Evolutionary conservation across 2,113 vertebrate genomes (phyloP), one percentile per base, ranked within the genome.

Genomic region (Lucifuga dentata): DNA sequence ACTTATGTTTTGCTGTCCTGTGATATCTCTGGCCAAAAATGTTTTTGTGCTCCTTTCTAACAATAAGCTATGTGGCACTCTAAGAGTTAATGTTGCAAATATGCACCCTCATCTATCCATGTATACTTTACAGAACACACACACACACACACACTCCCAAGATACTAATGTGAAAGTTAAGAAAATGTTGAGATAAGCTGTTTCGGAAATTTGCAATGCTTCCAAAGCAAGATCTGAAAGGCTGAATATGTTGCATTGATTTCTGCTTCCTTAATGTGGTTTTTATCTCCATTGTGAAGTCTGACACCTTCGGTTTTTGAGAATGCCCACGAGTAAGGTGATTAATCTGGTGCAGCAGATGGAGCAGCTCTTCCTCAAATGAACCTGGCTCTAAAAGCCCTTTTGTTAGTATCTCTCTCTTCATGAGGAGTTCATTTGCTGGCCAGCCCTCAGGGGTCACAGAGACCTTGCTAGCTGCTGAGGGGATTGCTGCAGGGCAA

Each of bases 401-500:
- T 55, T 76, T 49, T 68, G 68, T 62, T 45, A 7, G 40, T 71
- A 51, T 35, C 53, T 73, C 17, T 46, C 21, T 35, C 29, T 53
- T 63, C 32, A 48, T 9, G 46, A 65, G 43, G 55, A 69, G 83
- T 69, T 87, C 81, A 78, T 33, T 52, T 60, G 63, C 79, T 58
- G 76, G 56, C 60, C 71, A 50, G 59, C 23, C 65, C 65, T 57
- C 73, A 5, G 59, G 75, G 80, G 75, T 84, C 74, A 81, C 55
- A 1, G 1, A 15, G 44, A 40, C 66, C 40, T 57, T 12, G 63
- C 68, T 21, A 46, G 69, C 69, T 71, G 70, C 73, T 44, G 56
- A 72, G 68, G 68, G 71, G 72, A 81, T 83, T 68, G 79, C 85
- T 81, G 66, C 35, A 44, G 76, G 81, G 76, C 69, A 56, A 19